Percentiles rank a stretch among this genome's conserved stretches.
Conservation (phyloP, 2,113 vertebrate genomes). For the Morone saxatilis region DNA sequence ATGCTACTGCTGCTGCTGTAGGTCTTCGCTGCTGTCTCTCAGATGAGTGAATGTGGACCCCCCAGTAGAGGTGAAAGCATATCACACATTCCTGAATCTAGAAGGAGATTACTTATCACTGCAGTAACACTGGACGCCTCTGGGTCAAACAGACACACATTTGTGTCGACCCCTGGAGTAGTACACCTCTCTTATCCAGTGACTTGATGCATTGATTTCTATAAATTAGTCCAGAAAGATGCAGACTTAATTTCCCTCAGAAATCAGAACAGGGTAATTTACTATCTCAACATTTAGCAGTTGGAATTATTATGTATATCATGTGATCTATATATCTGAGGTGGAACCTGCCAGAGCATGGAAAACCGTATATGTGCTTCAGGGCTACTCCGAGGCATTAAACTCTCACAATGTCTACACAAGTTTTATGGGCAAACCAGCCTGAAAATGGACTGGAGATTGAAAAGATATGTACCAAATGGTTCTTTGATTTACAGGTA, state of each 20-base stretch:
- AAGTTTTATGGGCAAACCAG: slow-evolving; percentile 51
- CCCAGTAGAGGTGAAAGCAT: slow-evolving; percentile 72
- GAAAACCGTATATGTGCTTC: slow-evolving; percentile 27
- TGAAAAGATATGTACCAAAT: not conserved
- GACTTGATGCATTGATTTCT: not conserved
- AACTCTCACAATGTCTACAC: slow-evolving; percentile 24
- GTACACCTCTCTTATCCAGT: not conserved
- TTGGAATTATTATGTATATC: not conserved
- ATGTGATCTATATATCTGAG: slow-evolving; percentile 30
- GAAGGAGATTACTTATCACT: slow-evolving; percentile 77
- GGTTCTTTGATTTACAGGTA: not conserved
- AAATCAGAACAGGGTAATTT: not conserved
- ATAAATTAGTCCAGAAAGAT: not conserved
- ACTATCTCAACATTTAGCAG: not conserved
- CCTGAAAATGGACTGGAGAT: not conserved
- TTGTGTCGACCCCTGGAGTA: slow-evolving; percentile 7
- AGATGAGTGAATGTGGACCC: slow-evolving; percentile 74
- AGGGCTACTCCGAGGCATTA: slow-evolving; percentile 22
- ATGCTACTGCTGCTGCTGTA: slow-evolving; percentile 65
- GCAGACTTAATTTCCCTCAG: not conserved
- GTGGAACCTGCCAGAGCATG: slow-evolving; percentile 47
- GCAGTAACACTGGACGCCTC: slow-evolving; percentile 39
- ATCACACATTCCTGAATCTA: slow-evolving; percentile 73
- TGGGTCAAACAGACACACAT: slow-evolving; percentile 53
- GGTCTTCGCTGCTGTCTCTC: slow-evolving; percentile 57